Evolutionary conservation across 2,797 vertebrate species (phyloP), one percentile per base, ranked within the genome.

Genomic region (Molossus alvarezi): DNA sequence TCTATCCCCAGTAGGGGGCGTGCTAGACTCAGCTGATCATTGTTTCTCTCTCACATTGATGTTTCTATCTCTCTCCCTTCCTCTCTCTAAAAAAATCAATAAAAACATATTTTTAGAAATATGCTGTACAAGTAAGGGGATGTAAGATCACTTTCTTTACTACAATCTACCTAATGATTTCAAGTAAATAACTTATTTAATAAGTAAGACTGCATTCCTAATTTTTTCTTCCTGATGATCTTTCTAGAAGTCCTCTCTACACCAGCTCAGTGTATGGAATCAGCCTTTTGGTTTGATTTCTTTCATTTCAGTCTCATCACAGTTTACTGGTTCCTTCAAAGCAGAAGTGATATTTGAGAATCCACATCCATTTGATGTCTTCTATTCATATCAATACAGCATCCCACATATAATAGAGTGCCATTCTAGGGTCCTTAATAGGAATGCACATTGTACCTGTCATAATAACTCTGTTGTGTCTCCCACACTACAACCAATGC

Each of bases 241-340:
- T 62, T 89, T 60, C 15, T 69, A 79, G 65, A 67, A 89, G 3
- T 21, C 45, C 45, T 85, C 25, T 20, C 20, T 48, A n/a, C 41
- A 77, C 3, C 10, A 65, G 21, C 41, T 81, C 9, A 60, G 57
- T 33, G 15, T 81, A 21, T 57, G 14, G 72, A 79, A 72, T 57
- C 10, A 69, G 15, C 23, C 17, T 72, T 33, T 57, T 76, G 67
- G 15, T 80, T 86, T 72, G 33, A 84, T 45, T 88, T 83, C 29
- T 64, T 84, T 48, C 25, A 90, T 81, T 76, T 90, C 27, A 21
- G 20, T 72, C 23, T 62, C 20, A 57, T 60, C n/a, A 37, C 5
- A 48, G 15, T 82, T 88, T 75, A 37, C 7, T 51, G 25, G 15
- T 53, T 96, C n/a, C 80, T 60, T 77, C 58, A 92, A 88, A 90